Conservation (phyloP, 2,797 vertebrate genomes). For the Monodelphis domestica region DNA sequence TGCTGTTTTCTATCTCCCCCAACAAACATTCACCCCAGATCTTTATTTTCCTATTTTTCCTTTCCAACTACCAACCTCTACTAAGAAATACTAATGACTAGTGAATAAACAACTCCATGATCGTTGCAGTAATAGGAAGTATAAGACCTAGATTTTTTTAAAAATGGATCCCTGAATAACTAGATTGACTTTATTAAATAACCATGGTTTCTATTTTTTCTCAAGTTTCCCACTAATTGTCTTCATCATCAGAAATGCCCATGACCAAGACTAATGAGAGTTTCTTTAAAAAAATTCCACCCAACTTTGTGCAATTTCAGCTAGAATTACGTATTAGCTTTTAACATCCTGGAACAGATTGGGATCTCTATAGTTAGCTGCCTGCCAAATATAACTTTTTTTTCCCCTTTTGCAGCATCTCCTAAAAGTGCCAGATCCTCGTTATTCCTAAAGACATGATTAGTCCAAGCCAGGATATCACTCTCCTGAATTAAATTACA, state of each 20-base stretch:
- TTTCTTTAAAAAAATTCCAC: not conserved
- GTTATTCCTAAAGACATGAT: not conserved
- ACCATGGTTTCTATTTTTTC: not conserved
- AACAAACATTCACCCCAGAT: not conserved
- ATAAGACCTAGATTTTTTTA: too few species aligned
- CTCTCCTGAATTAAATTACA: not conserved
- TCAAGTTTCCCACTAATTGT: slow-evolving; percentile 15
- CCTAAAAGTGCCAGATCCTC: not conserved
- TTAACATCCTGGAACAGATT: slow-evolving; percentile 21
- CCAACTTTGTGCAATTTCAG: not conserved
- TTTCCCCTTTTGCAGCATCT: not conserved
- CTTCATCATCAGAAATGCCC: slow-evolving; percentile 5
- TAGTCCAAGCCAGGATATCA: not conserved
- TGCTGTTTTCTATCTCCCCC: too few species aligned
- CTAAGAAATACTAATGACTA: not conserved
- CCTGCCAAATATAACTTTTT: not conserved
- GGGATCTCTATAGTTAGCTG: slow-evolving; percentile 30
- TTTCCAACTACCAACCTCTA: not conserved
- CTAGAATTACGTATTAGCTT: slow-evolving; percentile 33
- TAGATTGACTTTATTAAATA: slow-evolving; percentile 17
- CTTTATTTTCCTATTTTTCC: not conserved
- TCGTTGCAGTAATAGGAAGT: not conserved
- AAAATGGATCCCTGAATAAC: slow-evolving; percentile 12
- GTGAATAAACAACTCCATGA: not conserved
- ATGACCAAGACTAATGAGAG: not conserved